A percentile compares a stretch with the other conserved stretches of the same genome.
These are phyloP conservation scores for Allophyes oxyacanthae DNA, from an alignment of 2,888 invertebrate species.

Conservation along the genomic window DNA sequence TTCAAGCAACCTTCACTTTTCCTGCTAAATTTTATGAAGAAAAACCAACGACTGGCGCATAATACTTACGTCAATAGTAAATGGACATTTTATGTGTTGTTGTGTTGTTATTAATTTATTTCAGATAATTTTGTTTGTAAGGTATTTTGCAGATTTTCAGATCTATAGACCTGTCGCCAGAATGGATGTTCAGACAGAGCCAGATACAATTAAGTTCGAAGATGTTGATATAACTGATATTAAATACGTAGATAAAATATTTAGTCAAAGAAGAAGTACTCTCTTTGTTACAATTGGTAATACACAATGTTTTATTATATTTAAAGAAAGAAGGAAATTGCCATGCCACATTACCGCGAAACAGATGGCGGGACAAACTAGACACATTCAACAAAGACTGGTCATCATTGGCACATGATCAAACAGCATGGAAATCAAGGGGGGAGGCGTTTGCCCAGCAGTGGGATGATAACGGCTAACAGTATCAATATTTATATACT, in stretches of 20 bases:
- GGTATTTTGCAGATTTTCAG: conserved; percentile 6
- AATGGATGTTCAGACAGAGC: conserved; percentile 8
- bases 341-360: no score
- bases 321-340: no score
- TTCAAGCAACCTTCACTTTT: no score
- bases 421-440: no score
- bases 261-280: conserved; percentile 62
- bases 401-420: no score
- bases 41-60: neutral
- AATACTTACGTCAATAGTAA: neutral
- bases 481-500: no score
- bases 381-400: no score
- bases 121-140: conserved; percentile 4
- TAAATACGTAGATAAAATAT: conserved; percentile 40
- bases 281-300: conserved; percentile 70
- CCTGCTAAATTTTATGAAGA: no score
- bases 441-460: no score
- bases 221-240: conserved; percentile 61
- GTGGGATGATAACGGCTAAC: no score
- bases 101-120: neutral
- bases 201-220: conserved; percentile 45
- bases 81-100: neutral
- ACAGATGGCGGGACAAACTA: no score
- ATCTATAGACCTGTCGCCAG: neutral
- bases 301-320: neutral